Base-by-base conservation (phyloP, 2,113 vertebrate species). In the Clarias macrocephalus region DNA sequence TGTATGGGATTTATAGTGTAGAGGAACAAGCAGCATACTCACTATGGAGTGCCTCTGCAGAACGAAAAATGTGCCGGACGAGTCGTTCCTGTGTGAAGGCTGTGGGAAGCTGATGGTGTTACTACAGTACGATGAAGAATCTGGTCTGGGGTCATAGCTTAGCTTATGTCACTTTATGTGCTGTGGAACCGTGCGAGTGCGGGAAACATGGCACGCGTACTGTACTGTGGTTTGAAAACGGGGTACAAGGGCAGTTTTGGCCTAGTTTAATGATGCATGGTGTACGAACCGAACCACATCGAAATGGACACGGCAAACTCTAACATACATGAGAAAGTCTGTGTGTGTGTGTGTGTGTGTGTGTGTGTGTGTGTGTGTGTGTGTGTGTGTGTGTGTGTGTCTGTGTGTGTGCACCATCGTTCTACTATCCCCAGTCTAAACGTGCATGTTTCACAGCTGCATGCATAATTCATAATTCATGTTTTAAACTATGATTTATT, bases 1-100 rank as follows among this genome's bases (percentile, higher is more conserved):
- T 70, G 54, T 84, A 37, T 81, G 30, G 21, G 57, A 62, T 81
- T 81, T 37, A 62, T 62, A 57, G 66, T 73, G n/a, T 33, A 23
- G 30, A 57, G 82, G 52, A 57, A 73, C 19, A 42, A 37, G 66
- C 48, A 59, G 66, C 21, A 23, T 66, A 15, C 66, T 72, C 66
- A 33, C 3, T 72, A 73, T 77, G 60, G 66, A 63, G 60, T 33
- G 76, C 21, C 10, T 63, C 25, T 85, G 87, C 33, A 19, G 77
- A 63, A 30, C 15, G 66, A 62, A 42, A 52, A 65, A 63, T 21
- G 42, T 59, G 66, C 11, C 19, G 54, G 33, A 72, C n/a, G 9
- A 62, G 28, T 59, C 11, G 7, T 68, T 66, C 62, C 42, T 66
- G 62, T 54, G 42, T 65, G 30, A 81, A 63, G 57, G 48, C n/a